Evolutionary conservation across 1,140 invertebrate species (phyloP), one percentile per base, ranked within the genome.

Genomic region (Ditylenchus dipsaci): DNA sequence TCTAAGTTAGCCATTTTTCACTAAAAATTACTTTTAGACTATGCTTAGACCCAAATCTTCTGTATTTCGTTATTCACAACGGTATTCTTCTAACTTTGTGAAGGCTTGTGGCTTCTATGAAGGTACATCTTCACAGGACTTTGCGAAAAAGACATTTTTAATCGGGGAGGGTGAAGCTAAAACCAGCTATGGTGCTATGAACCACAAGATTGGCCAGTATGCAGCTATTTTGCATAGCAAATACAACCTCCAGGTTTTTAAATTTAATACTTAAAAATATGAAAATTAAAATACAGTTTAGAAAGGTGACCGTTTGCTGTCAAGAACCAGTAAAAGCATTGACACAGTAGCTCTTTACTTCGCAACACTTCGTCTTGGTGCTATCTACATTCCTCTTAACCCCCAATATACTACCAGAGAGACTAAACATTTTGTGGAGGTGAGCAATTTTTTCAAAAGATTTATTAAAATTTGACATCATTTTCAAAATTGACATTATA

Each of bases 311-410:
- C 71, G 79, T 15, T 38, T 81, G 13, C 59, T 82, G 23, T 82
- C 79, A 5, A 53, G 79, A 62, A 74, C 71, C 1, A 66, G 72
- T 15, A 81, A 81, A 63, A 69, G 59, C 17, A 53, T 69, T 7
- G 79, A 82, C n/a, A 76, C 65, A 19, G 67, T 79, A 26, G 70
- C 79, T 17, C 68, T 81, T 3, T 81, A 81, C 62, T 73, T 81
- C 13, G 80, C 76, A 11, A 74, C 76, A 21, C 72, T 81, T 3
- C 63, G 75, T 38, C 42, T 81, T 26, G 80, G 80, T 23, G 80
- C 79, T 8, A 72, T 81, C 42, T 81, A 83, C 47, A 75, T 81
- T 62, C 80, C 80, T 21, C 57, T 82, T 5, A 81, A 81, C 73
- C 80, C 80, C 0, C 67, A 42, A 17, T 81, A 81, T 47, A 83